phyloP scores from a whole-genome alignment of 2,888 invertebrate species.

The Papilio gigon region DNA sequence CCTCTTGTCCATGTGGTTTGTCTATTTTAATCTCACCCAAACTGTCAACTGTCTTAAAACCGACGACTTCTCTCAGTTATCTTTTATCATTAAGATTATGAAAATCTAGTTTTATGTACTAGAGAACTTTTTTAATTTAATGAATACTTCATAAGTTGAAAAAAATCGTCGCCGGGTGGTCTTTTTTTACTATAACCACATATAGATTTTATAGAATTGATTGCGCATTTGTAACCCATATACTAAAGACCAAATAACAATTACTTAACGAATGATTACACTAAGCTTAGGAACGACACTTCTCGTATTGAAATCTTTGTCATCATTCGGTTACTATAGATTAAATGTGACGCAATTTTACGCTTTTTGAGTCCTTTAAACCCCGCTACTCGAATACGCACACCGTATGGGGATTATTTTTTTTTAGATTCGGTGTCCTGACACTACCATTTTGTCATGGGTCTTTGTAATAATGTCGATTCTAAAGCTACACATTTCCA shows the following conservation, averaged over 20 bases:
- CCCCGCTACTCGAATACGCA: conserved; percentile 66
- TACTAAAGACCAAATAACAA: conserved; percentile 36
- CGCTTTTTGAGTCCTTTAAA: conserved; percentile 68
- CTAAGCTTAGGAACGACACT: conserved; percentile 50
- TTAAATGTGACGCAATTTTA: conserved; percentile 77
- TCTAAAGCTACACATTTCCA: conserved; percentile 20
- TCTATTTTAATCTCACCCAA: too few species aligned
- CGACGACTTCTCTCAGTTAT: too few species aligned
- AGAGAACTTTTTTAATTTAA: too few species aligned
- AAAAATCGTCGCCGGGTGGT: conserved; percentile 33
- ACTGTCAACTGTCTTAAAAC: too few species aligned
- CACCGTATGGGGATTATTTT: conserved; percentile 65
- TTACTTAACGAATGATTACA: conserved; percentile 54
- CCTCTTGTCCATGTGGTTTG: too few species aligned
- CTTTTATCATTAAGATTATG: too few species aligned
- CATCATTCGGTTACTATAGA: conserved; percentile 51
- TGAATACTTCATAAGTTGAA: too few species aligned
- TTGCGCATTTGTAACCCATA: conserved; percentile 30
- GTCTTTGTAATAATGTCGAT: conserved; percentile 11
- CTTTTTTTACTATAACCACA: conserved; percentile 19
- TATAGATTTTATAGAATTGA: not conserved
- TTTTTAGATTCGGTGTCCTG: conserved; percentile 18
- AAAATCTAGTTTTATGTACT: too few species aligned
- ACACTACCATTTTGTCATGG: conserved; percentile 30
- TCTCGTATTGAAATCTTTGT: conserved; percentile 48